These are phyloP conservation scores for Dolichopus griseipennis DNA, from an alignment of 2,888 invertebrate species.

Conservation along the genomic window DNA sequence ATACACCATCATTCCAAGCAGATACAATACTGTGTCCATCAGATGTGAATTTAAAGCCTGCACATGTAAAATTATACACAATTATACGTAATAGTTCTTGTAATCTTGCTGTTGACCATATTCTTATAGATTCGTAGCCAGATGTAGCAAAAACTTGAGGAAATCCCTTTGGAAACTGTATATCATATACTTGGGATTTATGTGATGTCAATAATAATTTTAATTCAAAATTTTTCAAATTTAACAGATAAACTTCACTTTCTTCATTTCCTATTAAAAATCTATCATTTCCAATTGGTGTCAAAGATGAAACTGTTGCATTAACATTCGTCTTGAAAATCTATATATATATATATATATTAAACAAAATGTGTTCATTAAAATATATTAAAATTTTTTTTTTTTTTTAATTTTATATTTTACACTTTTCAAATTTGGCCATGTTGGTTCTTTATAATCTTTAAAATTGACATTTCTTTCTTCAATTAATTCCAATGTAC, in stretches of 20 bases:
- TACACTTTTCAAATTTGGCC: slow-evolving; percentile 51
- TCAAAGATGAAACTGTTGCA: slow-evolving; percentile 66
- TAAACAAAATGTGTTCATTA: not conserved
- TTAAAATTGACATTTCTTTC: slow-evolving; percentile 46
- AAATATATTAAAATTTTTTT: not conserved
- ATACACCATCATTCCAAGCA: slow-evolving; percentile 76
- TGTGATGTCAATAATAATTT: slow-evolving; percentile 75
- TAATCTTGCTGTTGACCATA: slow-evolving; percentile 70
- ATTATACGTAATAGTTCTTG: slow-evolving; percentile 74
- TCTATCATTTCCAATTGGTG: slow-evolving; percentile 49
- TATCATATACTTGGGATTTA: slow-evolving; percentile 64
- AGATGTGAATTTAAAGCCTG: slow-evolving; percentile 63
- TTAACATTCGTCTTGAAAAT: slow-evolving; percentile 51
- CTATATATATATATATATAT: slow-evolving; percentile 35
- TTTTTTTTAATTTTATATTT: slow-evolving; percentile 8
- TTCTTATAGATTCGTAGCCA: slow-evolving; percentile 72
- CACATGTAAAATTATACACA: slow-evolving; percentile 81
- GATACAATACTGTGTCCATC: slow-evolving; percentile 76
- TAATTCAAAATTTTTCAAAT: slow-evolving; percentile 56
- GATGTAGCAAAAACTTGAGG: slow-evolving; percentile 82
- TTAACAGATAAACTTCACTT: slow-evolving; percentile 74
- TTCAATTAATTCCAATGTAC: slow-evolving; percentile 64
- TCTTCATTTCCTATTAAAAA: slow-evolving; percentile 67
- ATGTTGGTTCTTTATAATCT: slow-evolving; percentile 46
- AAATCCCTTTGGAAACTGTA: slow-evolving; percentile 72